Base-by-base conservation (phyloP, 2,797 vertebrate species). In the Sardinella longiceps region DNA sequence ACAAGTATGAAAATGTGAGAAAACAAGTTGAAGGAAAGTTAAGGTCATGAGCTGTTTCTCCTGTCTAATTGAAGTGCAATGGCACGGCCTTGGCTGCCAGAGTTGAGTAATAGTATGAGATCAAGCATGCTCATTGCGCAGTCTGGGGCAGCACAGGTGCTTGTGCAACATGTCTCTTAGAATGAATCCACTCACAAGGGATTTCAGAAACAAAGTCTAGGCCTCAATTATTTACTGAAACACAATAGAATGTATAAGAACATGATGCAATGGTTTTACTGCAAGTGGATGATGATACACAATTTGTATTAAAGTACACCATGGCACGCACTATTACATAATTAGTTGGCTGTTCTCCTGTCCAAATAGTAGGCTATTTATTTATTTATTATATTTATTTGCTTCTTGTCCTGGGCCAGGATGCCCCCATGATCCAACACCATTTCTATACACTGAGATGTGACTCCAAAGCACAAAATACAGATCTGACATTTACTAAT, bases 51-150 rank as follows among this genome's bases (percentile, higher is more conserved):
- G 30, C 66, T 74, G 15, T 10, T 66, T 66, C 60, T 10, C 25
- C 28, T 66, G 60, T 66, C 28, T 33, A 30, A 28, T 66, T 66
- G 60, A 66, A 66, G 25, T 66, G 28, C 28, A 14, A 66, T 66
- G 10, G 60, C 60, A 14, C 66, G 39, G 37, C 66, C 66, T 74
- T 74, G 66, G 18, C 66, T 74, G 66, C 66, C 66, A 74, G 66
- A 5, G 14, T 18, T 37, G 30, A 74, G 66, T 39, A 74, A 39
- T 74, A 39, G 66, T 39, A 20, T 20, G 9, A 39, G 66, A 74
- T 37, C 30, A 74, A 39, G 14, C 33, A 74, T 39, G 30, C 30
- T 37, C 66, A 15, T 74, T 74, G 14, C 5, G 18, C 12, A 39
- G 66, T 39, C 66, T 39, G 66, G 66, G 15, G 15, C 66, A 39